phyloP scores from a whole-genome alignment of 2,888 invertebrate genomes.

The Lottia scabra region DNA sequence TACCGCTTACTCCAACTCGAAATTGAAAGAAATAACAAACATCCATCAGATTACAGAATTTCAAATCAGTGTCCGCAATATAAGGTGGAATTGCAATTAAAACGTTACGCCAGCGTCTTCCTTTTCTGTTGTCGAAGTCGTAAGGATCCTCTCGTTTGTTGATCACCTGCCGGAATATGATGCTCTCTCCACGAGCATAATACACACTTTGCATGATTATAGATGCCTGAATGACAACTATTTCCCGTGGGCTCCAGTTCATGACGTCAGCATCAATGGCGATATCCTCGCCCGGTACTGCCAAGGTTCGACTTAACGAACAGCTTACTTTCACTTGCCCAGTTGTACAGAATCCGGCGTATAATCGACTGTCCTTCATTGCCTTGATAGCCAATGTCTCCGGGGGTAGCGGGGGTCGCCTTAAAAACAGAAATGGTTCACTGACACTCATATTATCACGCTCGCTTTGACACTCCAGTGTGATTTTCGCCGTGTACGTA shows the following conservation, averaged over 20 bases:
- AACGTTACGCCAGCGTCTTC: constrained; percentile 65
- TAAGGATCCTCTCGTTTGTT: constrained; percentile 65
- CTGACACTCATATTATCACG: constrained; percentile 62
- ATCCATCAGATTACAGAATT: constrained; percentile 66
- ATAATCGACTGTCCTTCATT: constrained; percentile 46
- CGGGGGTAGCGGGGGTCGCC: constrained; percentile 41
- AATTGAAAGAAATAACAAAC: constrained; percentile 64
- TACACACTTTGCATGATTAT: constrained; percentile 64
- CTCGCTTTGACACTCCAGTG: constrained; percentile 57
- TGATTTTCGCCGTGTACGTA: constrained; percentile 66
- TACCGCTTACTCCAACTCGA: constrained; percentile 56
- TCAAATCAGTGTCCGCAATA: constrained; percentile 64
- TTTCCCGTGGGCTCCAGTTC: constrained; percentile 57
- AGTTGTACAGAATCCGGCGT: constrained; percentile 42
- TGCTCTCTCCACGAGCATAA: constrained; percentile 53
- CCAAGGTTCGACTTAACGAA: constrained; percentile 55
- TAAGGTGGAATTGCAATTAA: constrained; percentile 65
- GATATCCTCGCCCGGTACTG: constrained; percentile 65
- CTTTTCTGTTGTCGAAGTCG: constrained; percentile 57
- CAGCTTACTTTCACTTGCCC: constrained; percentile 58
- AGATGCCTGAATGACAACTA: constrained; percentile 54
- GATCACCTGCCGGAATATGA: constrained; percentile 55
- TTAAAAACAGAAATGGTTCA: constrained; percentile 65
- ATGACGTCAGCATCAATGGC: constrained; percentile 61
- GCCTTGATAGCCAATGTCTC: constrained; percentile 27